Evolutionary conservation across 2,888 invertebrate species (phyloP), one percentile per base, ranked within the genome.

Genomic region (Maniola hyperantus): DNA sequence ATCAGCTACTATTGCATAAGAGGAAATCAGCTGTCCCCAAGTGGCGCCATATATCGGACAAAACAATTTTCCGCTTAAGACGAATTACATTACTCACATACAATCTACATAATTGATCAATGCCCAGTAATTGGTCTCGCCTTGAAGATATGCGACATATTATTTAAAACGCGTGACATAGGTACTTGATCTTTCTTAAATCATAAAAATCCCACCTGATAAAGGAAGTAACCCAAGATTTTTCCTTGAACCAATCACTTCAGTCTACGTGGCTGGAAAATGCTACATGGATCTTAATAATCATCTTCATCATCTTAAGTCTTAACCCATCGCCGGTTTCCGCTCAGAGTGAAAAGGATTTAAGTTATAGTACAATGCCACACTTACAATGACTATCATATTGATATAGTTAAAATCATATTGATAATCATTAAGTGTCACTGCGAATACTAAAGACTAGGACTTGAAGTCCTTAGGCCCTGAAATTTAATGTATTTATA

Each of bases 181-280:
- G n/a, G 1, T 53, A 15, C 54, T 36, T 54, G 54, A 54, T 26
- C 15, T 36, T n/a, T 54, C 54, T 54, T 39, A 20, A 20, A 57
- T 57, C 13, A 20, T 42, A 20, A 42, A 39, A 57, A 20, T 57
- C 42, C 20, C 13, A 39, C 39, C 5, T 15, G 4, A 15, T 33
- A 55, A 10, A 7, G 26, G 51, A 53, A 42, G 10, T 2, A 39
- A 42, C 57, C 13, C 7, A 18, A 20, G 20, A 15, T 42, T 42
- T 42, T 57, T 42, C 11, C 20, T 20, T 57, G 57, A 8, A 26
- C 20, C 50, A 48, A 6, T 44, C 11, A 46, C 15, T 46, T 15
- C 13, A 20, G 6, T 0, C 26, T 26, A 26, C 33, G 6, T 33
- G 51, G 51, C 11, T 13, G 13, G 33, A 6, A 13, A 53, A 48